These are phyloP conservation scores for Schmidtea mediterranea DNA, from an alignment of 1,140 invertebrate species.

Conservation along the genomic window DNA sequence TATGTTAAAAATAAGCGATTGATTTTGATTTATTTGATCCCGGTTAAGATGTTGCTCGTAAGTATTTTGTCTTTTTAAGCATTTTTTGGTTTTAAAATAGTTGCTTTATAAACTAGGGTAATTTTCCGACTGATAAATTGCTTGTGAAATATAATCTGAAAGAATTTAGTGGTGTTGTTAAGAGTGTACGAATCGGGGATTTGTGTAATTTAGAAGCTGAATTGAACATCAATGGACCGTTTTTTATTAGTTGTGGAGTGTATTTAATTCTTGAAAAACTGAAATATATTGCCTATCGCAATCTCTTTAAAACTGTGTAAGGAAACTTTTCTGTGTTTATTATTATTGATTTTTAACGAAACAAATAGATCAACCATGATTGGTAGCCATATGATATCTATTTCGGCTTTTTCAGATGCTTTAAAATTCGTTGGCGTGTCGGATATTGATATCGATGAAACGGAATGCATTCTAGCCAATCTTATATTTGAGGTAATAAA, in stretches of 20 bases:
- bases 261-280: slow-evolving; percentile 85
- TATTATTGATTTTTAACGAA: neutral
- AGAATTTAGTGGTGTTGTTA: slow-evolving; percentile 59
- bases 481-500: slow-evolving; percentile 55
- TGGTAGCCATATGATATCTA: slow-evolving; percentile 63
- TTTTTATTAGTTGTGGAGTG: slow-evolving; percentile 77
- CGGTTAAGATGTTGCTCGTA: slow-evolving; percentile 72
- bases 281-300: slow-evolving; percentile 71
- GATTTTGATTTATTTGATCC: slow-evolving; percentile 77
- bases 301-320: slow-evolving; percentile 77
- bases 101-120: slow-evolving; percentile 41
- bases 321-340: slow-evolving; percentile 13
- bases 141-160: slow-evolving; percentile 62
- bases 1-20: slow-evolving; percentile 61
- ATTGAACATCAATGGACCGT: slow-evolving; percentile 54
- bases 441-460: slow-evolving; percentile 67
- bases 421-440: slow-evolving; percentile 38
- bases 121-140: slow-evolving; percentile 49
- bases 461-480: slow-evolving; percentile 78
- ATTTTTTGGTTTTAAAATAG: neutral
- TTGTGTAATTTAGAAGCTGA: slow-evolving; percentile 52
- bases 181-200: slow-evolving; percentile 55
- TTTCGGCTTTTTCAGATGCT: slow-evolving; percentile 48
- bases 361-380: slow-evolving; percentile 41
- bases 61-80: slow-evolving; percentile 11